Conservation (phyloP, 2,888 invertebrate species). For the Leistus spinibarbis region DNA sequence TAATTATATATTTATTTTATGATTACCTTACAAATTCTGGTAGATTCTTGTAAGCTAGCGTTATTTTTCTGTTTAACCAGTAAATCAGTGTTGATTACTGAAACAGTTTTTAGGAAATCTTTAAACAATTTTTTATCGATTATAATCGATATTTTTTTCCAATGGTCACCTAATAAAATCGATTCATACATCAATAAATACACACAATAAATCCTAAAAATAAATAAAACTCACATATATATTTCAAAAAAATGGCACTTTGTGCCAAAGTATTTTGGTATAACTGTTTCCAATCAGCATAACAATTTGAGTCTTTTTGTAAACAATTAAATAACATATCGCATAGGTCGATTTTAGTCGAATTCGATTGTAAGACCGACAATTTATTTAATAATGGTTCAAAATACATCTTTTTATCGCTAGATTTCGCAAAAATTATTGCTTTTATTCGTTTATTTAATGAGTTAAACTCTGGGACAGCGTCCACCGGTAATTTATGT, state of each 20-base stretch:
- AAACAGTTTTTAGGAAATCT: constrained; percentile 59
- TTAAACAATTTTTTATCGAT: constrained; percentile 57
- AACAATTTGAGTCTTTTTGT: constrained; percentile 66
- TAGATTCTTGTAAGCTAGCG: constrained; percentile 49
- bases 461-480: constrained; percentile 62
- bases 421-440: constrained; percentile 51
- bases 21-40: constrained; percentile 51
- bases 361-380: constrained; percentile 60
- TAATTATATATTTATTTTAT: background rate
- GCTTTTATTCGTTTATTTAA: constrained; percentile 55
- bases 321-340: constrained; percentile 68
- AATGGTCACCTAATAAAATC: constrained; percentile 54
- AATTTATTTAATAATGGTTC: constrained; percentile 71
- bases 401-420: constrained; percentile 58
- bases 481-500: constrained; percentile 62
- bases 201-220: constrained; percentile 39
- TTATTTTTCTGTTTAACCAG: constrained; percentile 57
- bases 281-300: constrained; percentile 70
- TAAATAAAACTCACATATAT: constrained; percentile 58
- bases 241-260: constrained; percentile 68
- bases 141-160: constrained; percentile 52
- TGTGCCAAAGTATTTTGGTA: constrained; percentile 71
- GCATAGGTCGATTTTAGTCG: constrained; percentile 63
- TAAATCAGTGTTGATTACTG: constrained; percentile 56
- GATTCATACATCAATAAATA: background rate